Percentiles rank a stretch among this genome's conserved stretches.
Evolutionary conservation across 1,140 invertebrate species (phyloP).

Genomic region (Anoplolepis gracilipes): DNA sequence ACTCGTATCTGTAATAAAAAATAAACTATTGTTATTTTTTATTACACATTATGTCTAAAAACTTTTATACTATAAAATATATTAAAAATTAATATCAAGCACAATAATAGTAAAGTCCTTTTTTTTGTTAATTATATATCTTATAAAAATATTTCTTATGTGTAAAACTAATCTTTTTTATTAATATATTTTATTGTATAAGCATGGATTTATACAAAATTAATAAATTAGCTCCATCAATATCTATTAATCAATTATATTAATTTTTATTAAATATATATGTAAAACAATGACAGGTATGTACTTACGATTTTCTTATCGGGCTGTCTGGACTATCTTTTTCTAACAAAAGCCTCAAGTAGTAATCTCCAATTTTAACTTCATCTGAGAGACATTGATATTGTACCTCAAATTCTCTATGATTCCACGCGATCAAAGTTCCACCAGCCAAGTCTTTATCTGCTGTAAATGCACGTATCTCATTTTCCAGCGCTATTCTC

Average conservation of each 20-base stretch:
- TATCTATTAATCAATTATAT: background rate
- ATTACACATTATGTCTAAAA: background rate
- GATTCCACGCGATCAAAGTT: slow-evolving; percentile 98
- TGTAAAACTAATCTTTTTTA: no score
- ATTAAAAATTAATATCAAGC: background rate
- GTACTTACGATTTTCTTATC: slow-evolving; percentile 93
- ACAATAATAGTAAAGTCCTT: background rate
- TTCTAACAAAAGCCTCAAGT: slow-evolving; percentile 96
- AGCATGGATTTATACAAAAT: background rate
- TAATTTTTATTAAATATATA: background rate
- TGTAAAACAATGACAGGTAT: background rate
- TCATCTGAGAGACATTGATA: slow-evolving; percentile 98
- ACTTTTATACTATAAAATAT: background rate
- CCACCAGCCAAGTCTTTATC: slow-evolving; percentile 95
- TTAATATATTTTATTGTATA: no score
- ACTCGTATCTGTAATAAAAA: slow-evolving; percentile 92
- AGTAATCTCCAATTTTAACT: slow-evolving; percentile 99
- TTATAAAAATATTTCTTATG: background rate
- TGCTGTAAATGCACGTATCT: slow-evolving; percentile 95
- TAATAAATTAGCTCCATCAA: background rate
- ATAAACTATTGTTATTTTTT: background rate
- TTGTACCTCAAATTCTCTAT: slow-evolving; percentile 97
- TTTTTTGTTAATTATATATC: background rate
- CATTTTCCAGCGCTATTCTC: slow-evolving; percentile 96
- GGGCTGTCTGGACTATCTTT: slow-evolving; percentile 95